Base-by-base conservation (phyloP, 2,797 vertebrate species). In the Carduelis carduelis region DNA sequence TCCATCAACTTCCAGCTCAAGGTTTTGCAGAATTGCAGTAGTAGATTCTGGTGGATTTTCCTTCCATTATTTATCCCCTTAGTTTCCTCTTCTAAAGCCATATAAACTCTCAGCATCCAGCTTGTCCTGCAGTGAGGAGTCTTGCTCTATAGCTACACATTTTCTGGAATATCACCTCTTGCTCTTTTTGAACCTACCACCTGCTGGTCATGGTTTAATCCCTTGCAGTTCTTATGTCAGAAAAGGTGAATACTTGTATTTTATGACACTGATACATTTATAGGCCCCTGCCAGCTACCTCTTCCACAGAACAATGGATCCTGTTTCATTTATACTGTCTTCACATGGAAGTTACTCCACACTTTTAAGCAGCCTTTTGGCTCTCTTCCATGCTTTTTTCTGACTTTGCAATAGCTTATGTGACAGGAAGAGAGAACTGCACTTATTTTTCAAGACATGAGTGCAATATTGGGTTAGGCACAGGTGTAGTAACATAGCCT, bases 101-200 rank as follows among this genome's bases (percentile, higher is more conserved):
- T 8, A 14, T 27, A 53, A 88, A 61, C 11, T 65, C 50, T 87
- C 5, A 2, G 20, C 34, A 80, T 44, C 8, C 64, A 47, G 19
- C 56, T 12, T 28, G 14, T 47, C 76, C 41, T 71, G 24, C 37
- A 19, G 4, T 41, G 12, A 4, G 26, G 44, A 71, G 8, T 53
- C 39, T 80, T 0, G 0, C 32, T 71, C 16, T 17, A 39, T 27
- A 79, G 32, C 47, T 59, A 6, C 35, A 35, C 17, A 4, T 72
- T 76, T 78, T 57, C 60, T 59, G 44, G 30, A 59, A 2, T 28
- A 34, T 55, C 39, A 80, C 8, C 11, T 81, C 89, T 63, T 52
- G n/a, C 18, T 71, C 27, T 74, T 74, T 78, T 44, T 78, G 30
- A 70, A 34, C 20, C 20, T 74, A 5, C 35, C 17, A 34, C 37